Conservation (phyloP, 2,888 invertebrate genomes). For the Andrena flavipes region DNA sequence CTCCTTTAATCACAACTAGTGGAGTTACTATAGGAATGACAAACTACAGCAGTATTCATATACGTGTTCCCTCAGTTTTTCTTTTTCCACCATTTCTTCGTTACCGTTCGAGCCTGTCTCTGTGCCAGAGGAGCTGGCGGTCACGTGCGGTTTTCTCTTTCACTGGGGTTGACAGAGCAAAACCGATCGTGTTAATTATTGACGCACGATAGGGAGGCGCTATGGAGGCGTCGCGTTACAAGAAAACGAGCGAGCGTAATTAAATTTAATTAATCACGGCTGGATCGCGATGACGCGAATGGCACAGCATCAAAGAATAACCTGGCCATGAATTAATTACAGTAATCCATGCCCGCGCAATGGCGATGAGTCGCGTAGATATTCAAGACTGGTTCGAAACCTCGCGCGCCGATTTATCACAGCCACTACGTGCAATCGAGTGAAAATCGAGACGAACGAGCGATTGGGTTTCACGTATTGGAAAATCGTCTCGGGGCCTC, state of each 20-base stretch:
- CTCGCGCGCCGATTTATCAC: constrained; percentile 24
- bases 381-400: constrained; percentile 11
- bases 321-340: constrained; percentile 26
- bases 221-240: constrained; percentile 11
- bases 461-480: constrained; percentile 21
- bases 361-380: constrained; percentile 11
- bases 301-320: constrained; percentile 13
- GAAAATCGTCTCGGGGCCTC: constrained; percentile 9
- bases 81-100: background rate
- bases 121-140: background rate
- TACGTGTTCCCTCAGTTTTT: too few species aligned
- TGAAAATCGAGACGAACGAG: constrained; percentile 32
- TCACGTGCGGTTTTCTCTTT: background rate
- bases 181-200: constrained; percentile 25
- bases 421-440: constrained; percentile 11
- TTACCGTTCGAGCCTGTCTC: background rate
- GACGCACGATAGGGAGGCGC: background rate
- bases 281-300: constrained; percentile 29
- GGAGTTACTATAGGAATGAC: too few species aligned
- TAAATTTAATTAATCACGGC: constrained; percentile 31
- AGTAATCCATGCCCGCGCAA: constrained; percentile 4
- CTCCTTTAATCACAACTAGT: too few species aligned
- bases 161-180: background rate
- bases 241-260: constrained; percentile 27
- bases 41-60: too few species aligned